These are phyloP conservation scores for Meles meles DNA, from an alignment of 2,113 vertebrate species.

Conservation along the genomic window DNA sequence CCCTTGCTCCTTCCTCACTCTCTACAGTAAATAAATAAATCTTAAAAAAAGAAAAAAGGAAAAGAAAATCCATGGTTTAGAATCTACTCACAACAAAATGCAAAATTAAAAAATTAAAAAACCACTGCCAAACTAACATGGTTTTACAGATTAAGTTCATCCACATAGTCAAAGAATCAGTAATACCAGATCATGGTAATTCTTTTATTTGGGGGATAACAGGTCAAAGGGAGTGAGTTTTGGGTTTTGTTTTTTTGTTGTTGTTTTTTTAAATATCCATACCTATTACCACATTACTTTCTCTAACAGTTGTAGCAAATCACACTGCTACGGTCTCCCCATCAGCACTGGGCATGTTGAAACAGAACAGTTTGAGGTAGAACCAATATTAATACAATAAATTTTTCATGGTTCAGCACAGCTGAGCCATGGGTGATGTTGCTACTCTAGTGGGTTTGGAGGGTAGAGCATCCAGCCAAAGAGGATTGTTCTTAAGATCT, in stretches of 20 bases:
- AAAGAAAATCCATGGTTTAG: neutral
- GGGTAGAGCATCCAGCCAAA: neutral
- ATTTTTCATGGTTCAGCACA: neutral
- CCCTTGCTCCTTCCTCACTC: neutral
- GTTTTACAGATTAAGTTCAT: slow-evolving; percentile 12
- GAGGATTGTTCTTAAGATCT: neutral
- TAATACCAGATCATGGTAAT: neutral
- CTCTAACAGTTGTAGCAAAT: neutral
- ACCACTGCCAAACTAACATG: neutral
- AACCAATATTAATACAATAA: too few species aligned
- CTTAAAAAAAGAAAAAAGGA: neutral
- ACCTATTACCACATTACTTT: neutral
- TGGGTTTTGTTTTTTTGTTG: too few species aligned
- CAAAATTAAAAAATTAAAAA: neutral
- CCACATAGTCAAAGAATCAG: neutral
- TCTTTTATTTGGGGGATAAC: neutral
- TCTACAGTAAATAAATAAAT: neutral
- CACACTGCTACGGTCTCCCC: neutral
- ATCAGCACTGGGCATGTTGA: neutral
- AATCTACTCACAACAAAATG: neutral
- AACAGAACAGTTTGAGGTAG: neutral
- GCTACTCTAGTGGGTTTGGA: neutral
- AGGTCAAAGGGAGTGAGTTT: slow-evolving; percentile 4
- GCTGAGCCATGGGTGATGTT: neutral
- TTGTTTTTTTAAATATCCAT: neutral